These are phyloP conservation scores for Drosophila atroscutellata DNA, from an alignment of 2,888 invertebrate species.

Conservation along the genomic window DNA sequence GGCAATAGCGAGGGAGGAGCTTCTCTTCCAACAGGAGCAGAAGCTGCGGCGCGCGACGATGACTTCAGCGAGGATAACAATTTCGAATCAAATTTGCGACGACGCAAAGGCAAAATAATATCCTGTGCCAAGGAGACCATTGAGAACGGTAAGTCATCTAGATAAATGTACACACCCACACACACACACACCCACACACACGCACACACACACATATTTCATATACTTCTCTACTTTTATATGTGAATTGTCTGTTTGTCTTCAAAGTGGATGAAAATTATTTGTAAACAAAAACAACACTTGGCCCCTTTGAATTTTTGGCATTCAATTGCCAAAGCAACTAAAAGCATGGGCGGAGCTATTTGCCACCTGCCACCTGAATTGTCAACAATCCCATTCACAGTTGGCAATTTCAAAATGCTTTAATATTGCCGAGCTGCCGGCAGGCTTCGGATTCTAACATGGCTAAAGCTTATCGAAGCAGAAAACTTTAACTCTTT, in stretches of 20 bases:
- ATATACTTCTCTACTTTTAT: neutral
- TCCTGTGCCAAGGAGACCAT: conserved; percentile 85
- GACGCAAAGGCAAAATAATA: conserved; percentile 85
- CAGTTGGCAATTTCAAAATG: neutral
- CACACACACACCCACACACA: neutral
- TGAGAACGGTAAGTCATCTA: conserved; percentile 83
- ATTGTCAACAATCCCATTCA: conserved; percentile 9
- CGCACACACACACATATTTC: neutral
- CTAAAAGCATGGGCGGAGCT: neutral
- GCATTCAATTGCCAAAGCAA: conserved; percentile 16
- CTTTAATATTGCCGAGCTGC: neutral
- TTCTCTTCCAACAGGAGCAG: conserved; percentile 56
- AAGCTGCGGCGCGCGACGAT: conserved; percentile 68
- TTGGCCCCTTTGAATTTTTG: conserved; percentile 18
- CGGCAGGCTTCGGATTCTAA: neutral
- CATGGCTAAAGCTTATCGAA: no score
- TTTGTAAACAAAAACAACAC: conserved; percentile 25
- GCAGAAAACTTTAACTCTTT: neutral
- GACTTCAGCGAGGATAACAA: conserved; percentile 84
- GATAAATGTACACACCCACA: neutral
- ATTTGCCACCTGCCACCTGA: neutral
- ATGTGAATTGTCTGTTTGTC: neutral
- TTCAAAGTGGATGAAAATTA: conserved; percentile 8
- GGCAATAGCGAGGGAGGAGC: conserved; percentile 46
- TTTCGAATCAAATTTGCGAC: conserved; percentile 84